Conservation (phyloP, 2,113 vertebrate species). For the Sebastes schlegelii region DNA sequence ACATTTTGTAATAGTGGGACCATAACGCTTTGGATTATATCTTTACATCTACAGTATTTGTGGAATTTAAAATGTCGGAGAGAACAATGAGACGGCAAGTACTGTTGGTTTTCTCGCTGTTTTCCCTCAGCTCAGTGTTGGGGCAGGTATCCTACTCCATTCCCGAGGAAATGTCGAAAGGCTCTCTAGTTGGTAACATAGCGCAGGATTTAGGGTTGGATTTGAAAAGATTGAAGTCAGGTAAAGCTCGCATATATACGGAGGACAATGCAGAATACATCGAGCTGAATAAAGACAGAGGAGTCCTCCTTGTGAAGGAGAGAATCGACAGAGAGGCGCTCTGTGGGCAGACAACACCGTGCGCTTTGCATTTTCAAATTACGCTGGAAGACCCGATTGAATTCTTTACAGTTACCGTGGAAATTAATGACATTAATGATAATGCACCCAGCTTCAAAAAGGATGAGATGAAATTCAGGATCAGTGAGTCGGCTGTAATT, state of each 20-base stretch:
- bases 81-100: constrained; percentile 68
- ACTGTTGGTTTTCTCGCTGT: constrained; percentile 35
- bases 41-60: background rate
- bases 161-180: constrained; percentile 67
- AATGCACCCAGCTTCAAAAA: constrained; percentile 57
- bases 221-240: constrained; percentile 50
- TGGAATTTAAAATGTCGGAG: background rate
- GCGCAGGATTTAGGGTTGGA: constrained; percentile 64
- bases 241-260: constrained; percentile 57
- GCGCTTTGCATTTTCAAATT: constrained; percentile 66
- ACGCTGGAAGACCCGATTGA: constrained; percentile 68
- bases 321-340: constrained; percentile 70
- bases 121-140: background rate
- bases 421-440: constrained; percentile 68
- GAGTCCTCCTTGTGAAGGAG: constrained; percentile 60
- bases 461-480: constrained; percentile 59
- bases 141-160: constrained; percentile 66
- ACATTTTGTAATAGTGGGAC: background rate
- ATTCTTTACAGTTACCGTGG: constrained; percentile 48
- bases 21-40: background rate
- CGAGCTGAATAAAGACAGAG: constrained; percentile 63
- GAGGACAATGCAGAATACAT: constrained; percentile 54
- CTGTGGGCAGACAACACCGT: constrained; percentile 67
- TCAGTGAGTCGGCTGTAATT: constrained; percentile 65
- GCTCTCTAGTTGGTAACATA: constrained; percentile 66